A percentile compares a stretch with the other conserved stretches of the same genome.
phyloP scores from a whole-genome alignment of 1,140 invertebrate genomes.

The Bicyclus anynana region DNA sequence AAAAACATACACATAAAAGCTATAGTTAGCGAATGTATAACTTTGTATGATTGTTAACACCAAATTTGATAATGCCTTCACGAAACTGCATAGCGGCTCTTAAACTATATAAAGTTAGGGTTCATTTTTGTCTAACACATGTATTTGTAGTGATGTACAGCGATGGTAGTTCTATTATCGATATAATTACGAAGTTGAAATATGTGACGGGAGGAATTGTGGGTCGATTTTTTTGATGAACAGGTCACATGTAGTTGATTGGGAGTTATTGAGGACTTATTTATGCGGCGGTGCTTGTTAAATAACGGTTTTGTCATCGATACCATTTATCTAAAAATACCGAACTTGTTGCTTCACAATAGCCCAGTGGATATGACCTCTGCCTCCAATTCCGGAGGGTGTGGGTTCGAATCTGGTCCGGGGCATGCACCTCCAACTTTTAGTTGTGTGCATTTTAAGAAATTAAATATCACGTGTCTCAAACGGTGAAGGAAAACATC shows the following conservation, averaged over 20 bases:
- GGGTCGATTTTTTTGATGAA: slow-evolving; percentile 27
- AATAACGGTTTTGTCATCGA: background rate
- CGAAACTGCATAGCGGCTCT: background rate
- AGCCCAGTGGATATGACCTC: too few relatives aligned
- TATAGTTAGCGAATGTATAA: background rate
- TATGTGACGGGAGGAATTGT: slow-evolving; percentile 23
- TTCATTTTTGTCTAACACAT: background rate
- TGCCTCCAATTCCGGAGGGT: too few relatives aligned
- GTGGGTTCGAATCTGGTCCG: too few relatives aligned
- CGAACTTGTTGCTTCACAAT: too few relatives aligned
- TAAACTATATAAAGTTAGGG: background rate
- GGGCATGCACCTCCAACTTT: too few relatives aligned
- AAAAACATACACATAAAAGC: background rate
- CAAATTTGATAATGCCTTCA: background rate
- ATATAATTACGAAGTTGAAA: slow-evolving; percentile 32
- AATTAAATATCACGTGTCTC: too few relatives aligned
- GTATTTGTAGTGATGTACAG: background rate
- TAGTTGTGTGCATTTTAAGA: too few relatives aligned
- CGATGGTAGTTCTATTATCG: slow-evolving; percentile 15
- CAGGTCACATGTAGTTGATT: slow-evolving; percentile 18
- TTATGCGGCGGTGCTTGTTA: slow-evolving; percentile 2
- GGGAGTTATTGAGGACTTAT: slow-evolving; percentile 17
- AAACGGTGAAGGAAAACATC: too few relatives aligned
- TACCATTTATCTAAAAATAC: too few relatives aligned
- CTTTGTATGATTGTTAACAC: background rate